Evolutionary conservation across 2,113 vertebrate genomes (phyloP), one percentile per base, ranked within the genome.

Genomic region (Taxidea taxus): DNA sequence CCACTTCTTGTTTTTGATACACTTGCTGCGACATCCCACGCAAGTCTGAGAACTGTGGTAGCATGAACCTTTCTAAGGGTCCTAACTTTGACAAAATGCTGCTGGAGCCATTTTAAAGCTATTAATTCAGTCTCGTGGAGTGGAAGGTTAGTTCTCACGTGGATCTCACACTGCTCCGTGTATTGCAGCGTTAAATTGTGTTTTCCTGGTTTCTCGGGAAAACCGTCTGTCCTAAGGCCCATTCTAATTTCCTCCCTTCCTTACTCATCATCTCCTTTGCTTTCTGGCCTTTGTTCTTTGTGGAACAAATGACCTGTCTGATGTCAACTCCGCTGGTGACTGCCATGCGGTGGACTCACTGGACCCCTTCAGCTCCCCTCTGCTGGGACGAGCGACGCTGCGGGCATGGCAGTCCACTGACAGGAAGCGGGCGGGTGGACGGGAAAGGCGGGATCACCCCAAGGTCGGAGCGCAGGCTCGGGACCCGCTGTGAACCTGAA

Each of bases 401-500:
- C 0, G 6, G 74, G 54, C 16, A 20, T 6, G 78, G 37, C 9
- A 23, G 68, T 27, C 9, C 25, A 9, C 9, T 3, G 25, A 27
- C 13, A 11, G 60, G n/a, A 42, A n/a, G 16, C 1, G 0, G 39
- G 0, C 49, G 1, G 18, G 58, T 25, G 6, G 20, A 34, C 4
- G 13, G n/a, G 20, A 58, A 66, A 68, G 39, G 39, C 60, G 34
- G 60, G 44, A 11, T 7, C 0, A 0, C 27, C 20, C 54, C 13
- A 12, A 2, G 13, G 56, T n/a, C 66, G 16, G n/a, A 37, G 27
- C 3, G 6, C 21, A 23, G 81, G 13, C 34, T 39, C 21, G 27
- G 34, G n/a, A 64, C 14, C 23, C 13, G 34, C 39, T 27, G 39
- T 7, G 10, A 29, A 39, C 21, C 0, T 4, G 0, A 2, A 10